Evolutionary conservation across 2,797 vertebrate species (phyloP), one percentile per base, ranked within the genome.

Genomic region (Oceanodroma leucorhoa): DNA sequence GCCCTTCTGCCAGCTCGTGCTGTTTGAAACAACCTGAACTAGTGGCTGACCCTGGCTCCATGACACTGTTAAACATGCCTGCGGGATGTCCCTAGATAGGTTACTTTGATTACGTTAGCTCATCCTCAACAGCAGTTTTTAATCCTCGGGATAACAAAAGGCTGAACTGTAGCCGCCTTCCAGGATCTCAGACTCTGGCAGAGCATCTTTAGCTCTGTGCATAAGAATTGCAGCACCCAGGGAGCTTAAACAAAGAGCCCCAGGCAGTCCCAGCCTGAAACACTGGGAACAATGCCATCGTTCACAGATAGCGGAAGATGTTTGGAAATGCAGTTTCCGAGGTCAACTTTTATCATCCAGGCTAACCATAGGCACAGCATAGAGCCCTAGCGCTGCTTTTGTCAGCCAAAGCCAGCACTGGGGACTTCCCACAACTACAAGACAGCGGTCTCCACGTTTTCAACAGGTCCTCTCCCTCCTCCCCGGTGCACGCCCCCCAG

Each of bases 231-330:
- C 82, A 65, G 80, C 80, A 85, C 83, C 84, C 82, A 41, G 96
- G 94, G 95, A 96, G 95, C 64, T 91, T 93, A 93, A 95, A 94
- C 87, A 96, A 96, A 96, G 95, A 95, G 89, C 95, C 90, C 85
- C 93, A 88, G 94, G 96, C 96, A 83, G 87, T 54, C 91, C 95
- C 94, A 77, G 93, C 87, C 96, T 80, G 89, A 96, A 91, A 94
- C 94, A 67, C 93, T 77, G 91, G 95, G 95, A 97, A 96, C 65
- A 66, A 86, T 75, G 89, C 96, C 94, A 95, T 50, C 50, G 1
- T 14, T 89, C 86, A 30, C 84, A 32, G 58, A 54, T 6, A 82
- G 73, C 66, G 77, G 53, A 84, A 76, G 46, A 87, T 58, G 69
- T 89, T 85, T 94, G 92, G 91, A 95, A 92, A 91, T 48, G 88